Base-by-base conservation (phyloP, 2,888 invertebrate species). In the Brassicogethes aeneus region DNA sequence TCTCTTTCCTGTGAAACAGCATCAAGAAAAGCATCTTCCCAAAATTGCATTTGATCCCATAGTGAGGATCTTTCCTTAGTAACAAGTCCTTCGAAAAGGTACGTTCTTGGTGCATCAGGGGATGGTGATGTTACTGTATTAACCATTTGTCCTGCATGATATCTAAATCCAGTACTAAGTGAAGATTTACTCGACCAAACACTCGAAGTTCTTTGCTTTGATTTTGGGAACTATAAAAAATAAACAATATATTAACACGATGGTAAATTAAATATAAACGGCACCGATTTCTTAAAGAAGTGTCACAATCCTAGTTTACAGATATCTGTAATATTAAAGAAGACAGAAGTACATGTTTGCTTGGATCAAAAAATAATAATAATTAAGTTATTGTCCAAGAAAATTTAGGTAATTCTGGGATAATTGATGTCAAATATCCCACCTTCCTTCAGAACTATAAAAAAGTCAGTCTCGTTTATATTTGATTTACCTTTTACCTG, bases 11-110 rank as follows among this genome's bases (percentile, higher is more conserved):
- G 97, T 33, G 83, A 82, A 1, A 99, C 97, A 0, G 97, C 95
- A 70, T 99, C 99, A 41, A 97, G 72, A 64, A 99, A 99, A 0
- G 94, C 89, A 65, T 99, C 97, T 66, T 99, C 99, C 99, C 99
- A 99, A 70, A 99, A 99, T 62, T 94, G 93, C 89, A 94, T 92
- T 73, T 97, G 94, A 69, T 97, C 96, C 97, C 97, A 99, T 17
- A 99, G 70, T 41, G 80, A 78, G 2, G 89, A 85, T 51, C 94
- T 70, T 48, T 91, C 90, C 66, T 91, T 91, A 59, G 82, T 80
- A 50, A 82, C 68, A 39, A 82, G 70, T 59, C 93, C 92, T 70
- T 96, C 94, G 64, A 91, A 96, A 5, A 96, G 71, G 63, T 96
- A 96, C 0, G 89, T 90, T 48, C 94, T 75, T 1, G 86, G 82